phyloP scores from a whole-genome alignment of 2,797 vertebrate genomes.

The Nannoperca australis region DNA sequence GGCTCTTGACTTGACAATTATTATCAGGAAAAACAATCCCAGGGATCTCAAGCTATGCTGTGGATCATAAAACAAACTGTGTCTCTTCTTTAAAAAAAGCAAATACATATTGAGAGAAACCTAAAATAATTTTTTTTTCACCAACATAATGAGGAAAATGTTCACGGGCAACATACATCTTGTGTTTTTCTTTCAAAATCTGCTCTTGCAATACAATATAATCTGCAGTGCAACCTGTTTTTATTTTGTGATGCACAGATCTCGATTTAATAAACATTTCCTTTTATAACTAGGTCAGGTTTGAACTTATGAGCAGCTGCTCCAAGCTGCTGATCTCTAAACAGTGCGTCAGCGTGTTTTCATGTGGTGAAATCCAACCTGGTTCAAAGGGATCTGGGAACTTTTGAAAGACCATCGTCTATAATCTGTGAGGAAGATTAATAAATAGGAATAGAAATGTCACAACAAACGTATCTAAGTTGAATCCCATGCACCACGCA shows the following conservation, averaged over 20 bases:
- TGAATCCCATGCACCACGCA: neutral
- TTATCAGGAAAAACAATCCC: neutral
- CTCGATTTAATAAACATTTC: slow-evolving; percentile 16
- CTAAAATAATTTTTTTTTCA: neutral
- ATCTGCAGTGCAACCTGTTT: slow-evolving; percentile 4
- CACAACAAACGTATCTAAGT: slow-evolving; percentile 1
- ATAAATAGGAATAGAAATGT: slow-evolving; percentile 41
- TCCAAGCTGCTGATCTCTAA: slow-evolving; percentile 23
- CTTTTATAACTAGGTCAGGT: slow-evolving; percentile 42
- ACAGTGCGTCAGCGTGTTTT: slow-evolving; percentile 3
- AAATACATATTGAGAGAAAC: neutral
- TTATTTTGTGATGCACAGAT: neutral
- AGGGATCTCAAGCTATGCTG: neutral
- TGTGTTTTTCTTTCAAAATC: neutral
- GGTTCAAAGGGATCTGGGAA: slow-evolving; percentile 20
- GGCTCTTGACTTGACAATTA: neutral
- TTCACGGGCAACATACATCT: neutral
- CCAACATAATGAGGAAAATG: neutral
- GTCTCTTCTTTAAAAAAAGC: neutral
- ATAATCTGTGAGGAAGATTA: slow-evolving; percentile 34
- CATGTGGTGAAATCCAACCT: slow-evolving; percentile 22
- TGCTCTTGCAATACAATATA: neutral
- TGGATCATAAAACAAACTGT: neutral
- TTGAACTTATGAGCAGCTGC: slow-evolving; percentile 23
- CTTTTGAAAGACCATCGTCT: slow-evolving; percentile 6